Evolutionary conservation across 2,888 invertebrate genomes (phyloP), one percentile per base, ranked within the genome.

Genomic region (Dinocampus coccinellae): DNA sequence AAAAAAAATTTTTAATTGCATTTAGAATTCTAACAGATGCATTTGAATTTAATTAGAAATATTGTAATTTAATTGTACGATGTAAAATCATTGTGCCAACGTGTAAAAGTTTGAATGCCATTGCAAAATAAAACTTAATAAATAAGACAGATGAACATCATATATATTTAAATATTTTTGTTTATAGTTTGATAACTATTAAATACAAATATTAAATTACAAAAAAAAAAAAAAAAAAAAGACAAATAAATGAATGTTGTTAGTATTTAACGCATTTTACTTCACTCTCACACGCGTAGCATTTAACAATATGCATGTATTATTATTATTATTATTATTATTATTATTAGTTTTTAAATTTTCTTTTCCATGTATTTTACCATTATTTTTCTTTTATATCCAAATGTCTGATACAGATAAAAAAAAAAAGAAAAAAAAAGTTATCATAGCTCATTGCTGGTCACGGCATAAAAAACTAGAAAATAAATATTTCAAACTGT

Each of bases 31-130:
- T 16, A 47, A 4, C 47, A 47, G 9, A 47, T 47, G 47, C 16
- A 47, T 16, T n/a, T 47, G 16, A 47, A 47, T 55, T 24, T 55
- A 26, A 26, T 58, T 61, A 39, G 61, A 36, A 61, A 39, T 61
- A 24, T 16, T 26, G 16, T 47, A 47, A 47, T 47, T 63, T 16
- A 13, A 47, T 16, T 63, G 26, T 63, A 10, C 63, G 63, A 52
- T 63, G 63, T 10, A 7, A 26, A 39, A 47, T 47, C 29, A 22
- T 42, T 47, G 63, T 63, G 47, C 63, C 63, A 63, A 63, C 47
- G n/a, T 47, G 4, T 39, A 61, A 3, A 10, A 36, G 22, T 39
- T 24, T 47, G 42, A 63, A 29, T 63, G 62, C 26, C 42, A 36
- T 11, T 47, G 16, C 63, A 47, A 7, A 26, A 29, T 63, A 26